phyloP scores from a whole-genome alignment of 2,113 vertebrate species.

The Raja brachyura region DNA sequence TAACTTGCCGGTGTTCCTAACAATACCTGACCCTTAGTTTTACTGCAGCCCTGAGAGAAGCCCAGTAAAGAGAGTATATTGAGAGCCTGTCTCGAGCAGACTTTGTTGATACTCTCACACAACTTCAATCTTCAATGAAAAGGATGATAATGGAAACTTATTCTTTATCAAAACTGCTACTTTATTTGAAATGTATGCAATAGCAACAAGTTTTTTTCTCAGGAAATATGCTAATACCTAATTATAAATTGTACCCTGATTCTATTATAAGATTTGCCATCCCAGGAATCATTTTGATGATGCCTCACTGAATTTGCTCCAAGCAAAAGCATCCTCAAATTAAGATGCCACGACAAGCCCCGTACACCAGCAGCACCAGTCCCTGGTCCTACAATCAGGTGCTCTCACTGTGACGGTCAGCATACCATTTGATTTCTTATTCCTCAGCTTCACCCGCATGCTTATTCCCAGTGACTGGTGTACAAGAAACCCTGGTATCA shows the following conservation, averaged over 20 bases:
- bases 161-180: neutral
- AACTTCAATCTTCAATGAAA: neutral
- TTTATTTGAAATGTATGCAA: neutral
- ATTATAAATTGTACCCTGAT: neutral
- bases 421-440: no score
- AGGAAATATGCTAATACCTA: neutral
- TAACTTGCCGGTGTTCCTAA: neutral
- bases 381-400: no score
- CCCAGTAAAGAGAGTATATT: neutral
- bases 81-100: neutral
- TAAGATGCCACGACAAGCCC: no score
- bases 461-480: no score
- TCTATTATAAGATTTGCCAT: no score
- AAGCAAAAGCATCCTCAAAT: no score
- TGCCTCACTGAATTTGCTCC: no score
- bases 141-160: neutral
- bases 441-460: no score
- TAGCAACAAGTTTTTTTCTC: neutral
- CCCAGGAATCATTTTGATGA: no score
- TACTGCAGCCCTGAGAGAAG: neutral
- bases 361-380: no score
- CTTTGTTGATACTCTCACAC: neutral
- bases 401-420: no score
- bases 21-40: neutral
- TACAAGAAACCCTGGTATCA: no score